phyloP scores from a whole-genome alignment of 2,113 vertebrate species.

The Tychaedon coryphoeus region DNA sequence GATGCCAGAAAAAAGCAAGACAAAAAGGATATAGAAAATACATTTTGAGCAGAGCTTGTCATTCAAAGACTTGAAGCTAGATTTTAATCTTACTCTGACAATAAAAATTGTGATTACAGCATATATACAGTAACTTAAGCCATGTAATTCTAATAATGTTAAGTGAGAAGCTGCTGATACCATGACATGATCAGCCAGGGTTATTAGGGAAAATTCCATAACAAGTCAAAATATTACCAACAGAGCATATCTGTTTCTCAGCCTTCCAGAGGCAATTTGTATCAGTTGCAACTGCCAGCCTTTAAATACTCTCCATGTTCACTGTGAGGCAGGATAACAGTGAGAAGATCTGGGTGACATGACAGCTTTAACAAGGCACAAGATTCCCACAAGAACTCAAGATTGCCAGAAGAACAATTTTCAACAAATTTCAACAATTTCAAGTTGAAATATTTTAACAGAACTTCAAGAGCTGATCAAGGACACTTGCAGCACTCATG shows the following conservation, averaged over 20 bases:
- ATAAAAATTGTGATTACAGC: neutral
- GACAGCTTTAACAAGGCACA: slow-evolving; percentile 1
- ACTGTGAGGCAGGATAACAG: neutral
- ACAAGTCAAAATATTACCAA: neutral
- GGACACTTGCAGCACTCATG: neutral
- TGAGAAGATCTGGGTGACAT: slow-evolving; percentile 8
- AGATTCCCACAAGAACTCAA: neutral
- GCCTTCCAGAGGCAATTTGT: neutral
- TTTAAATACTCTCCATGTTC: neutral
- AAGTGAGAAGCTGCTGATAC: neutral
- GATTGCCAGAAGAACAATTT: neutral
- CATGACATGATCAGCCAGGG: neutral
- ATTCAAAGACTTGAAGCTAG: neutral
- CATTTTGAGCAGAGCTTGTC: neutral
- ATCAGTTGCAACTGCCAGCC: neutral
- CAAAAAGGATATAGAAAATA: neutral
- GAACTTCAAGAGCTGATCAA: slow-evolving; percentile 52
- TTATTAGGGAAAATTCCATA: neutral
- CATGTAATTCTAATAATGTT: neutral
- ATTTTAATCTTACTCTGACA: neutral
- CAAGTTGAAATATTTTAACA: slow-evolving; percentile 62
- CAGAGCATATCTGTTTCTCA: neutral
- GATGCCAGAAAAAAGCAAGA: neutral
- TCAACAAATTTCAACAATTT: no score
- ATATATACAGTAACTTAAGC: neutral